Base-by-base conservation (phyloP, 2,888 invertebrate genomes). In the Sarcophaga rosellei region DNA sequence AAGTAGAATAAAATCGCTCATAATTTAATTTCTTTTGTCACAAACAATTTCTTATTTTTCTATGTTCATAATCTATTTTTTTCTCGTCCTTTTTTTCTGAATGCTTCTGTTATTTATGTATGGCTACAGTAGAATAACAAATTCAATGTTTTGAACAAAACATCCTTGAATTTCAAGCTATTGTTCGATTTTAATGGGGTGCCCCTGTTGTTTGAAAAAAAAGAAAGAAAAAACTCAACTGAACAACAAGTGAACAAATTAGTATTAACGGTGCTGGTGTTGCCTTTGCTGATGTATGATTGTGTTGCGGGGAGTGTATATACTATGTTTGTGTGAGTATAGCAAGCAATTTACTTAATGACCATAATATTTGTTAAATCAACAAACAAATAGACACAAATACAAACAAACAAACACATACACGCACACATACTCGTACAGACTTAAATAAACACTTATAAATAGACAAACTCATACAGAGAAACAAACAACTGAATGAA, bases 331-430 rank as follows among this genome's bases (percentile, higher is more conserved):
- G 17, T 12, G 77, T 59, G 23, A 78, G 81, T 72, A 77, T 74
- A 78, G 81, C 81, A 81, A 85, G 83, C 87, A 87, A 87, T 87
- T 84, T 84, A 82, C 81, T 83, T 87, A 87, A 84, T 87, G 75
- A 86, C 85, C 81, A 85, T 88, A 81, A 82, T 83, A 87, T 85
- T 88, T 88, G 88, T 88, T 87, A 85, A 88, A 82, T 90, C 88
- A 88, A 88, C 89, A 88, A 89, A 75, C 82, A 86, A 78, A 84
- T 73, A 75, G 70, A 83, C 66, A 63, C 74, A 68, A 23, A 69
- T 20, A 75, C 63, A 45, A 62, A 59, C 23, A 59, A 4, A 15
- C 15, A 25, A 35, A 45, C 47, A 59, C 3, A 15, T 35, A 53
- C 15, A 20, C 35, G 8, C 35, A 35, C 35, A 45, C 61, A 59